These are phyloP conservation scores for Xyrauchen texanus DNA, from an alignment of 2,113 vertebrate genomes.

Conservation along the genomic window DNA sequence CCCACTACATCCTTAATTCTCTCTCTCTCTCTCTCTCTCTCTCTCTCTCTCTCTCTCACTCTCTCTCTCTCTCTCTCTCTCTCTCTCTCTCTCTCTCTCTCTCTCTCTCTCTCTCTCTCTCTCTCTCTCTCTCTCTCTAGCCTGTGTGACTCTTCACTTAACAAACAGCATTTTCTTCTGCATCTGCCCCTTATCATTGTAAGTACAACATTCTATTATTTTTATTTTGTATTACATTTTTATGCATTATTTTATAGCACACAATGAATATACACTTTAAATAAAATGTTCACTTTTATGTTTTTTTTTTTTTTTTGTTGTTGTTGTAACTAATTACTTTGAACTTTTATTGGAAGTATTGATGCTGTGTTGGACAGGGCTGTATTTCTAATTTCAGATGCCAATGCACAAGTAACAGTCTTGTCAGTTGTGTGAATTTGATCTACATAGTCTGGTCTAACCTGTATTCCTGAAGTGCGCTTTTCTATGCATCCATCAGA, in stretches of 20 bases:
- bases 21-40: slow-evolving; percentile 49
- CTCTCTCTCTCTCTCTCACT: slow-evolving; percentile 66
- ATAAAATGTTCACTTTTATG: slow-evolving; percentile 2
- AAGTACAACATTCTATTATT: slow-evolving; percentile 87
- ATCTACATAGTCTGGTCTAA: background rate
- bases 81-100: slow-evolving; percentile 82
- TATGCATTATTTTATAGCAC: background rate
- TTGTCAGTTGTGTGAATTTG: background rate
- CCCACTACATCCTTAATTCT: slow-evolving; percentile 66
- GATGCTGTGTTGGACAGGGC: background rate
- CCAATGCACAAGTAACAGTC: background rate
- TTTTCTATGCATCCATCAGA: background rate
- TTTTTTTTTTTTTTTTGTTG: no score
- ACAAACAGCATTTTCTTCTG: slow-evolving; percentile 89
- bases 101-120: slow-evolving; percentile 67
- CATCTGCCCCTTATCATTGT: slow-evolving; percentile 91
- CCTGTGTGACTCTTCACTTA: slow-evolving; percentile 89
- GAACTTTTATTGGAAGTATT: background rate
- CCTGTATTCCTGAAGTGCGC: slow-evolving; percentile 24
- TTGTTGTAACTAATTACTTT: background rate
- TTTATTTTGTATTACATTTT: slow-evolving; percentile 49
- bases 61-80: slow-evolving; percentile 67
- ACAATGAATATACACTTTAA: background rate
- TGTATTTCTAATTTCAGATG: slow-evolving; percentile 3
- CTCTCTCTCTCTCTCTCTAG: slow-evolving; percentile 84